Conservation (phyloP, 2,888 invertebrate genomes). For the Cryptocephalus moraei region DNA sequence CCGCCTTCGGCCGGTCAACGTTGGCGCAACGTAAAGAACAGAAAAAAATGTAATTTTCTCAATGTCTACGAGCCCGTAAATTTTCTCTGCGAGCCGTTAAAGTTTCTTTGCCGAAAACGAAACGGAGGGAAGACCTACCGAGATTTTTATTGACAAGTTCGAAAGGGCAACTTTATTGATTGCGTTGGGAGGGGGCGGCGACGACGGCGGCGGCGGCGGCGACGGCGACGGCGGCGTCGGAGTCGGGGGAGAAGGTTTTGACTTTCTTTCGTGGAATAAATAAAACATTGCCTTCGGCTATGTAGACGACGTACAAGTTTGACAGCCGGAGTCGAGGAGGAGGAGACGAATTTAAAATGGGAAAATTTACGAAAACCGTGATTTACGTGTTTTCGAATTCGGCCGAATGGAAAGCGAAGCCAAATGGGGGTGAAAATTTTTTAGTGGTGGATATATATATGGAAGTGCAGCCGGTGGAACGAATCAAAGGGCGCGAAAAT, state of each 20-base stretch:
- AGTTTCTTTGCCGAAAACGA: too few species aligned
- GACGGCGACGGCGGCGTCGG: neutral
- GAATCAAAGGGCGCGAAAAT: too few species aligned
- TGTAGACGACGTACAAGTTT: too few species aligned
- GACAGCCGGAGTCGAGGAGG: neutral
- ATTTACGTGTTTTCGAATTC: neutral
- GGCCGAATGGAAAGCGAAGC: too few species aligned
- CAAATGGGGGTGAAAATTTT: too few species aligned
- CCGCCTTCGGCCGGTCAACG: too few species aligned
- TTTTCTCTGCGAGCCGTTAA: too few species aligned
- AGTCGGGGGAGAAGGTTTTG: neutral
- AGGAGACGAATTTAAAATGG: neutral
- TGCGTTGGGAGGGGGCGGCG: constrained; percentile 2
- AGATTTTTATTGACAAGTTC: constrained; percentile 6
- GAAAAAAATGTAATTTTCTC: too few species aligned
- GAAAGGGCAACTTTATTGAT: constrained; percentile 12
- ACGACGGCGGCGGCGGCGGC: neutral
- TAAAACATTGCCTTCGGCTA: constrained; percentile 1
- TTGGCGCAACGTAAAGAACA: too few species aligned
- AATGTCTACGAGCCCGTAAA: too few species aligned
- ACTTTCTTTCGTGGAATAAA: constrained; percentile 1
- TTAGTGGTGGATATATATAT: too few species aligned
- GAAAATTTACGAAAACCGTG: neutral
- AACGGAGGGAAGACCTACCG: neutral
- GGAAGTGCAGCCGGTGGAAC: too few species aligned